Evolutionary conservation across 2,113 vertebrate species (phyloP).

Genomic region (Lota lota): DNA sequence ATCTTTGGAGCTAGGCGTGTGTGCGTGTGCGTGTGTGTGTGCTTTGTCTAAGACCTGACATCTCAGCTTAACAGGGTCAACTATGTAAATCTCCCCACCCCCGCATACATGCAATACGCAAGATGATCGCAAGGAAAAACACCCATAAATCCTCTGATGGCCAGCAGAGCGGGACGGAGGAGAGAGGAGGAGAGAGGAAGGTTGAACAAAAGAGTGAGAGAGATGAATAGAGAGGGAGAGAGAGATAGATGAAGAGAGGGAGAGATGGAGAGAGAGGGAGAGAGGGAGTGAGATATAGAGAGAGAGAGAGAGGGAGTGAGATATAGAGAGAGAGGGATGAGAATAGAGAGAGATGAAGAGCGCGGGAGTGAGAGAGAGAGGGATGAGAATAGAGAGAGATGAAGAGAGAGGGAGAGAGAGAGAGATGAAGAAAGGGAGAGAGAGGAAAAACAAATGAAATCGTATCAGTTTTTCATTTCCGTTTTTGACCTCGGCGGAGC

Average conservation of each 20-base stretch:
- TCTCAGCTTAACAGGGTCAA: conserved; percentile 35
- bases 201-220: no score
- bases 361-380: no score
- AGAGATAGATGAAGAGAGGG: neutral
- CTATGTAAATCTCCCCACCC: conserved; percentile 38
- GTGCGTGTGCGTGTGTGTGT: no score
- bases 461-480: conserved; percentile 75
- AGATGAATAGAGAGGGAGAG: no score
- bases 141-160: conserved; percentile 71
- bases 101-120: conserved; percentile 50
- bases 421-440: no score
- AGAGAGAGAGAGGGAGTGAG: neutral
- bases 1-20: no score
- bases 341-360: no score
- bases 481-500: conserved; percentile 40
- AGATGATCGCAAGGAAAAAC: conserved; percentile 57
- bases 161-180: conserved; percentile 33
- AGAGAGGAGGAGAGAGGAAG: neutral
- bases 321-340: no score
- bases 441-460: conserved; percentile 18
- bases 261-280: neutral
- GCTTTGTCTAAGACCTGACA: conserved; percentile 44
- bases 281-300: neutral
- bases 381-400: no score
- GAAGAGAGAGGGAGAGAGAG: no score